These are phyloP conservation scores for Ornithoptera priamus DNA, from an alignment of 2,888 invertebrate species.

Conservation along the genomic window DNA sequence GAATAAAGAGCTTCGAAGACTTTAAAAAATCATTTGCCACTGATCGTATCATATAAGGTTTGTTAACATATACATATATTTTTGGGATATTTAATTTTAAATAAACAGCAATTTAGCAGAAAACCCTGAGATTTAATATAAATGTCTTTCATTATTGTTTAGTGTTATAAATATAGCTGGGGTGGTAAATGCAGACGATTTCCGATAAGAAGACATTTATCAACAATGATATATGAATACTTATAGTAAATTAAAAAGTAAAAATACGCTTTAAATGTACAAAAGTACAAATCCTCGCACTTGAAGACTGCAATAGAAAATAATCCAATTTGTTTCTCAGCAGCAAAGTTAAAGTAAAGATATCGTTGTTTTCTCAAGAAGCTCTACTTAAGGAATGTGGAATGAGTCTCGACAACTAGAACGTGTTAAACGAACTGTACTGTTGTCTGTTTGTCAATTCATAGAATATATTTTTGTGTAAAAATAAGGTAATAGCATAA, in stretches of 20 bases:
- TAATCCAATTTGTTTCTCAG: conserved; percentile 27
- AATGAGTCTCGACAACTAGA: conserved; percentile 36
- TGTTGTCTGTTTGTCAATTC: conserved; percentile 34
- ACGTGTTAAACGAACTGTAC: conserved; percentile 39
- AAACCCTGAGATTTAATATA: too few relatives aligned
- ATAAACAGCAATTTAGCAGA: too few relatives aligned
- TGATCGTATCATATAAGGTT: neutral
- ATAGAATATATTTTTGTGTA: conserved; percentile 31
- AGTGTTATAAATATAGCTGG: too few relatives aligned
- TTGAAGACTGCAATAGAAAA: conserved; percentile 14
- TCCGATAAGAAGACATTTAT: too few relatives aligned
- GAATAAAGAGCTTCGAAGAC: conserved; percentile 14
- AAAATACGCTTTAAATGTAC: too few relatives aligned
- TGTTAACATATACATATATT: neutral
- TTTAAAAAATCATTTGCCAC: conserved; percentile 11
- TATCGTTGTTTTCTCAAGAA: conserved; percentile 33
- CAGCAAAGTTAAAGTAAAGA: conserved; percentile 26
- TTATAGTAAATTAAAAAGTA: too few relatives aligned
- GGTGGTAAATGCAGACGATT: too few relatives aligned
- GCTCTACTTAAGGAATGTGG: conserved; percentile 40
- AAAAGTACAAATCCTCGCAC: conserved; percentile 1
- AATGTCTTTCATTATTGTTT: too few relatives aligned
- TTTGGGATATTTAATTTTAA: neutral
- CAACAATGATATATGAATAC: too few relatives aligned
- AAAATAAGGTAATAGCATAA: neutral